A percentile compares a stretch with the other conserved stretches of the same genome.
Evolutionary conservation across 2,113 vertebrate genomes (phyloP).

Genomic region (Misgurnus anguillicaudatus): DNA sequence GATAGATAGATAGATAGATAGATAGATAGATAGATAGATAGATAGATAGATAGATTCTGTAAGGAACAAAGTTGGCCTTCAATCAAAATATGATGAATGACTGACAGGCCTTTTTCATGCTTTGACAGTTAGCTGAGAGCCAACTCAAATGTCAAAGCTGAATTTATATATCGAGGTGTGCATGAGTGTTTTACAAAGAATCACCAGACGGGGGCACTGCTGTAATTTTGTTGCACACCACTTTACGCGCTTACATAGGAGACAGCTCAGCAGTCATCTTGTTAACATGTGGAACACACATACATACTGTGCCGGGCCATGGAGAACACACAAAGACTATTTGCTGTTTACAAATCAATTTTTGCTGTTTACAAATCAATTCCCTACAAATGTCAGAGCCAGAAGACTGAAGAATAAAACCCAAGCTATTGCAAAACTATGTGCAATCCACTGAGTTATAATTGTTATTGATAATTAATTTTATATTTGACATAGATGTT

Average conservation of each 20-base stretch:
- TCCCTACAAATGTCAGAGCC: constrained; percentile 12
- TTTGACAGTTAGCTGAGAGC: constrained; percentile 58
- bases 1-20: neutral
- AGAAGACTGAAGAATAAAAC: neutral
- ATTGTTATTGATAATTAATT: neutral
- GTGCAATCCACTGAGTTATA: neutral
- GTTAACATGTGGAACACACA: constrained; percentile 35
- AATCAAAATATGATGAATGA: constrained; percentile 54
- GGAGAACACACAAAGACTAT: constrained; percentile 16
- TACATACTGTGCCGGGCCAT: constrained; percentile 22
- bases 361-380: too few relatives aligned
- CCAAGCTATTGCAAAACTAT: too few relatives aligned
- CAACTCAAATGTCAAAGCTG: constrained; percentile 61
- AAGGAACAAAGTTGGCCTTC: constrained; percentile 50
- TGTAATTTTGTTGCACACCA: constrained; percentile 68
- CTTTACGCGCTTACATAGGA: constrained; percentile 52
- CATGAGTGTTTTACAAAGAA: constrained; percentile 18
- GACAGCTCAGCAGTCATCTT: constrained; percentile 40
- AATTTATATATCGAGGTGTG: constrained; percentile 58
- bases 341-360: constrained; percentile 28
- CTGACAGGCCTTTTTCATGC: constrained; percentile 58
- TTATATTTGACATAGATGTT: neutral
- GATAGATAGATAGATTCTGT: constrained; percentile 9
- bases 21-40: neutral
- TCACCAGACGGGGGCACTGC: constrained; percentile 77